These are phyloP conservation scores for Paralichthys olivaceus DNA, from an alignment of 2,113 vertebrate genomes.

Conservation along the genomic window DNA sequence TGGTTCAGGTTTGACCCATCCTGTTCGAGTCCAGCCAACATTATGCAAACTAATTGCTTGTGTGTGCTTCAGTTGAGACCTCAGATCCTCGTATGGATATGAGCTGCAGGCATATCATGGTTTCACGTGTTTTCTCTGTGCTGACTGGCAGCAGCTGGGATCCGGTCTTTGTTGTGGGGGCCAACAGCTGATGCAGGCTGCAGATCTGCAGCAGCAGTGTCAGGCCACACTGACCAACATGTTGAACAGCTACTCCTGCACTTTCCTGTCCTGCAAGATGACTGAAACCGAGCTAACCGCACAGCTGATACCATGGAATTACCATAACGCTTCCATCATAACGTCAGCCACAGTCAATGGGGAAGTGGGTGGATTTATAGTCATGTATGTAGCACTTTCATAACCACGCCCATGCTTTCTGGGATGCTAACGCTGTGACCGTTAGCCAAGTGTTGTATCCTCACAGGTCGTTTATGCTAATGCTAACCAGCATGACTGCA, in stretches of 20 bases:
- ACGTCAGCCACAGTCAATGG: neutral
- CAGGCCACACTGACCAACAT: slow-evolving; percentile 20
- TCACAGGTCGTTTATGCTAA: neutral
- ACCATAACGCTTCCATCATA: neutral
- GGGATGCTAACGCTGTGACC: slow-evolving; percentile 23
- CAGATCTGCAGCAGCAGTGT: slow-evolving; percentile 40
- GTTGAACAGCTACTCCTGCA: neutral
- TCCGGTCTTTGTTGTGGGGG: slow-evolving; percentile 54
- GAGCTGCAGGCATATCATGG: neutral
- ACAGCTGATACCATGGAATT: neutral
- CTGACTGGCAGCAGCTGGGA: slow-evolving; percentile 23
- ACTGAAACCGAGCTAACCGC: neutral
- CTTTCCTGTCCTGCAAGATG: neutral
- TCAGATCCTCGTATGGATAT: neutral
- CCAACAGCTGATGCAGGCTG: slow-evolving; percentile 52
- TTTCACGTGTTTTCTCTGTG: neutral
- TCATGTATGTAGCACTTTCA: neutral
- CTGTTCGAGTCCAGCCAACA: neutral
- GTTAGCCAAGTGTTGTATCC: slow-evolving; percentile 3
- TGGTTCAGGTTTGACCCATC: neutral
- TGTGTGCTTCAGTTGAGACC: neutral
- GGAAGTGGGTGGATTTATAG: neutral
- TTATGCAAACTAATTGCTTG: neutral
- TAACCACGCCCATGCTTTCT: slow-evolving; percentile 73
- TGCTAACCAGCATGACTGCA: neutral